phyloP scores from a whole-genome alignment of 2,888 invertebrate species.

The Pristionchus exspectatus region DNA sequence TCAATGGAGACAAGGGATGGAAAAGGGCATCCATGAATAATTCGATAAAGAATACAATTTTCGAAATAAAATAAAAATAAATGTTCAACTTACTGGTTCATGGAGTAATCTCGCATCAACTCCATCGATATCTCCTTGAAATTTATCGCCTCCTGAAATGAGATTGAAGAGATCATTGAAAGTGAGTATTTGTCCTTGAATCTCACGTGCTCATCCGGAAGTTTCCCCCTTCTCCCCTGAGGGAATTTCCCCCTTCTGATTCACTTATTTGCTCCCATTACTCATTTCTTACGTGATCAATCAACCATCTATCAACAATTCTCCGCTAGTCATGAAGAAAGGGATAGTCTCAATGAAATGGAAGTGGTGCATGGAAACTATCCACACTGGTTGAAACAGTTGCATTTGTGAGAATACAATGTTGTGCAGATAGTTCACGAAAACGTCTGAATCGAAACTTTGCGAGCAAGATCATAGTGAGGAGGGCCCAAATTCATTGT shows the following conservation, averaged over 20 bases:
- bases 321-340: no score
- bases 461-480: no score
- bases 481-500: no score
- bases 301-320: neutral
- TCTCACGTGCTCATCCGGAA: constrained; percentile 2
- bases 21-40: neutral
- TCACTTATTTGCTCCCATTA: constrained; percentile 27
- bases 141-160: constrained; percentile 64
- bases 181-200: neutral
- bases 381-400: no score
- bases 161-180: neutral
- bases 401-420: no score
- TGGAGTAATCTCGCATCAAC: constrained; percentile 69
- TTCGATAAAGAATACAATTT: neutral
- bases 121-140: constrained; percentile 78
- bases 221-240: neutral
- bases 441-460: no score
- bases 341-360: no score
- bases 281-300: constrained; percentile 28
- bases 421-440: no score
- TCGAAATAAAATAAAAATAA: neutral
- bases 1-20: neutral
- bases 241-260: neutral
- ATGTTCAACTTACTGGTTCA: constrained; percentile 63
- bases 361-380: no score